Base-by-base conservation (phyloP, 2,113 vertebrate species). In the Leuciscus idus region DNA sequence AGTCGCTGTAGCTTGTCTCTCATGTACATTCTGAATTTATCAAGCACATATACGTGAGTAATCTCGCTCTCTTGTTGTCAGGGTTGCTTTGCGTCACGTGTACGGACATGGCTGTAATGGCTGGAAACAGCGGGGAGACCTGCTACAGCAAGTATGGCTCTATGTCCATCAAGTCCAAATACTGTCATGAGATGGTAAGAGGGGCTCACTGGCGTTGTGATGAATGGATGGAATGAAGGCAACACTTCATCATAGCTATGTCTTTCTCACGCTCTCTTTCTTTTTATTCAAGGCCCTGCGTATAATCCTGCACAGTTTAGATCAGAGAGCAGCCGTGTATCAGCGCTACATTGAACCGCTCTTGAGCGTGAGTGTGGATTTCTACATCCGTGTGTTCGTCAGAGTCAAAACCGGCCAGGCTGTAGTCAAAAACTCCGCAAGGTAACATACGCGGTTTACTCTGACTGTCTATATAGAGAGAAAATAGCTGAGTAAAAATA, bases 121-220 rank as follows among this genome's bases (percentile, higher is more conserved):
- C 97, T 0, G 98, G 98, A 26, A 98, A 98, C 94, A 96, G 93
- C 0, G 93, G 96, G 0, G 97, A 98, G 91, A 99, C 97, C 0
- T 98, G 97, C 87, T 99, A 98, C 92, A 95, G 96, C 92, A 99
- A 99, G 89, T 99, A 99, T 0, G 96, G 97, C 0, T 95, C 97
- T 1, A 89, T 97, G 89, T 97, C 97, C 82, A 94, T 98, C 90
- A 98, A 98, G 93, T 93, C 96, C 90, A 96, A 92, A 43, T 97
- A 96, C 92, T 99, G 97, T 89, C 98, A 99, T 0, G 98, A 99
- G 91, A 97, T 97, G 97, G 97, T 98, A 87, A 96, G 96, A 6
- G 59, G 19, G 17, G 43, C 39, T 66, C 26, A 17, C 55, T 57
- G 15, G 21, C 1, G 26, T 11, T 85, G 48, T 61, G 15, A 52